Base-by-base conservation (phyloP, 2,888 invertebrate genomes). In the Dysmachus trigonus region DNA sequence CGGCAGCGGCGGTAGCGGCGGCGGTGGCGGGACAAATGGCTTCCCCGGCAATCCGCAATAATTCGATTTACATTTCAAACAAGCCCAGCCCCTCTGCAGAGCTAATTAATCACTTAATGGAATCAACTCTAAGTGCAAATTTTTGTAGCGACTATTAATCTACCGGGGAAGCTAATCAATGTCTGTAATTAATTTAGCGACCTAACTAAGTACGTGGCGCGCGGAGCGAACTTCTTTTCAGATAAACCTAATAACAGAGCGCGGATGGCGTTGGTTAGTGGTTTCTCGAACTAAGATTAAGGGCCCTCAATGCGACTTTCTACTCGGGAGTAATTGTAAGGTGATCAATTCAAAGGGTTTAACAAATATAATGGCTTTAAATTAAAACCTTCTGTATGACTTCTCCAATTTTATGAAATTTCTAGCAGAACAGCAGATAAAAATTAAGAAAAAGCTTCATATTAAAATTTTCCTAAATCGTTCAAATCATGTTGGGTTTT, bases 51-150 rank as follows among this genome's bases (percentile, higher is more conserved):
- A 74, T 85, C 74, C 74, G 15, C 73, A 74, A 87, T 87, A 87
- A 87, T 87, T 85, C 35, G 87, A 87, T 87, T 87, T 86, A 81
- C 72, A 84, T 84, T 86, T 84, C 74, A 79, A 87, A 86, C 84
- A 87, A 53, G 72, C 76, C 53, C 81, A 38, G 41, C 62, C 41
- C 30, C 47, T 15, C 30, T 35, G 84, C 47, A 47, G 62, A 73
- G 51, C 74, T 87, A 87, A 87, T 87, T 87, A 87, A 87, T 87
- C 87, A 87, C 86, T 84, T 86, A 87, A 87, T 87, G 79, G 85
- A 87, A 87, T 86, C 84, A 86, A 81, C 79, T 85, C 83, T 87
- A 86, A 87, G 87, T 87, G 87, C 85, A 87, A 87, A 87, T 87
- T 87, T 87, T 87, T 87, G 87, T 87, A 85, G 77, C 79, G 83